A percentile compares a stretch with the other conserved stretches of the same genome.
Evolutionary conservation across 2,888 invertebrate genomes (phyloP).

Genomic region (Caenorhabditis afra): DNA sequence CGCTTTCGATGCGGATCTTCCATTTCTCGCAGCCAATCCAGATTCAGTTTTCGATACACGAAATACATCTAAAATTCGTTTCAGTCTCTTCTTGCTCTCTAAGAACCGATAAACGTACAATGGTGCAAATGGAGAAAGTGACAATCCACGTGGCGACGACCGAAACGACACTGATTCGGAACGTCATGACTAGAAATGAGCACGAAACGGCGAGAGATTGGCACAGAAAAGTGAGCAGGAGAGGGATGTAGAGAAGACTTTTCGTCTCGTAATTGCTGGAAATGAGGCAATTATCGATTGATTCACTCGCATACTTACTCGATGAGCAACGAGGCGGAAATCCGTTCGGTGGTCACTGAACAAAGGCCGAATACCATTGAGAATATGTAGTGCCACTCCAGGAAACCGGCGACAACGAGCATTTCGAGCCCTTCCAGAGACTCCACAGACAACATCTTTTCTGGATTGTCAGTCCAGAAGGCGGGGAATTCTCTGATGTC

Average conservation of each 20-base stretch:
- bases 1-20: neutral
- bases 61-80: neutral
- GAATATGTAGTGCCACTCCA: conserved; percentile 34
- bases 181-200: conserved; percentile 2
- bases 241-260: conserved; percentile 6
- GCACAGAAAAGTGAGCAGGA: neutral
- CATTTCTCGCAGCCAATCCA: conserved; percentile 11
- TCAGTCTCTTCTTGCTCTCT: no score
- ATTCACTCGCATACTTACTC: no score
- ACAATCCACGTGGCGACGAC: neutral
- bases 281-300: neutral
- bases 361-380: conserved; percentile 9
- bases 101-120: no score
- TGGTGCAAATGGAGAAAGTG: neutral
- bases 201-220: conserved; percentile 12
- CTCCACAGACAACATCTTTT: conserved; percentile 12
- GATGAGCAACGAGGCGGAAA: neutral
- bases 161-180: neutral
- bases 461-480: conserved; percentile 13
- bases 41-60: conserved; percentile 3
- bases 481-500: neutral
- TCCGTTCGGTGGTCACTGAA: neutral
- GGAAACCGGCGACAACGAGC: conserved; percentile 18
- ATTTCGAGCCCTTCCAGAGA: conserved; percentile 1
- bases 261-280: conserved; percentile 37